A percentile compares a stretch with the other conserved stretches of the same genome.
phyloP scores from a whole-genome alignment of 2,888 invertebrate genomes.

The Polymixis lichenea region DNA sequence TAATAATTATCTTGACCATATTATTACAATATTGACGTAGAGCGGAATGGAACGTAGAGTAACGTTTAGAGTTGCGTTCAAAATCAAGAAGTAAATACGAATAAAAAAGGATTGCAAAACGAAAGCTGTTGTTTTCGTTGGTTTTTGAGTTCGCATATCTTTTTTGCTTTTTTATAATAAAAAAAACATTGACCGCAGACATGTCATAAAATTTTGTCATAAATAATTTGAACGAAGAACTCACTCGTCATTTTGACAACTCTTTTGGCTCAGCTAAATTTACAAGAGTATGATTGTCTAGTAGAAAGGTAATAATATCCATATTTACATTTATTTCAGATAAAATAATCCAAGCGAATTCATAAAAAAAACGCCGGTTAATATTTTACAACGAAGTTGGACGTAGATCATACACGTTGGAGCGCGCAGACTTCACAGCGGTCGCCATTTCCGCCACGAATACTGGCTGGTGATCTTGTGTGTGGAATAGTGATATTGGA shows the following conservation, averaged over 20 bases:
- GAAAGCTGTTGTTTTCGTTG: slow-evolving; percentile 8
- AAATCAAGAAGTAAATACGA: background rate
- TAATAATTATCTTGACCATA: too few species aligned
- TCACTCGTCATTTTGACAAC: slow-evolving; percentile 79
- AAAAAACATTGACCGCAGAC: slow-evolving; percentile 26
- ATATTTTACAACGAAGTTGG: slow-evolving; percentile 79
- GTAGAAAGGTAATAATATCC: slow-evolving; percentile 81
- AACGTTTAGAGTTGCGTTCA: slow-evolving; percentile 34
- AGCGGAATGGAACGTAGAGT: background rate
- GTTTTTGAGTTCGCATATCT: slow-evolving; percentile 21
- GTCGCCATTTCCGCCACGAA: slow-evolving; percentile 91
- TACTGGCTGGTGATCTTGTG: slow-evolving; percentile 81
- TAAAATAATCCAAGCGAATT: slow-evolving; percentile 56
- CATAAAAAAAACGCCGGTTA: slow-evolving; percentile 75
- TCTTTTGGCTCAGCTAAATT: slow-evolving; percentile 88
- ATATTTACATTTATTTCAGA: slow-evolving; percentile 69
- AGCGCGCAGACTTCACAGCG: slow-evolving; percentile 80
- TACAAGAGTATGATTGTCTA: slow-evolving; percentile 88
- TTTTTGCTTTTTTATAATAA: slow-evolving; percentile 2
- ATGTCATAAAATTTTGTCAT: slow-evolving; percentile 59
- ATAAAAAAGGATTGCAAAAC: background rate
- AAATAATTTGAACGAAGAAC: slow-evolving; percentile 72
- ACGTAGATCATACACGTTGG: slow-evolving; percentile 68
- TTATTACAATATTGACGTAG: background rate
- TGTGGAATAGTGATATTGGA: slow-evolving; percentile 82